Evolutionary conservation across 2,113 vertebrate genomes (phyloP), one percentile per base, ranked within the genome.

Genomic region (Ondatra zibethicus): DNA sequence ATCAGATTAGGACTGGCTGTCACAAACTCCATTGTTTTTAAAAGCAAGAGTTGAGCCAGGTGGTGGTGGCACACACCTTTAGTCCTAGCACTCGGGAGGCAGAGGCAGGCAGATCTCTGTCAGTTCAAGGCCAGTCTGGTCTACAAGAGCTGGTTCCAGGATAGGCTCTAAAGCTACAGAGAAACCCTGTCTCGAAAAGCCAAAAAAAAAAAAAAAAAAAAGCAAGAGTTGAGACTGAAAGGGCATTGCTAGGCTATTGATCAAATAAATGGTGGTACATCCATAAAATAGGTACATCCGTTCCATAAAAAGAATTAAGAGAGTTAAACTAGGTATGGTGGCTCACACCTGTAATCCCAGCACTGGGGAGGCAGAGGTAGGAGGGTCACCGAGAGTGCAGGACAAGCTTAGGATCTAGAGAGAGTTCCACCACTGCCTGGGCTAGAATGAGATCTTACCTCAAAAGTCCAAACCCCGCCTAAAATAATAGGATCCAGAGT

Each of bases 31-130:
- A 45, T 39, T 92, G 65, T 91, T 75, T 39, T 42, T 86, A 72
- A 86, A 93, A 96, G 68, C 52, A 76, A 55, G 55, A 25, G 33
- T 68, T 36, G 36, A 89, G n/a, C n/a, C n/a, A n/a, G n/a, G n/a
- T n/a, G n/a, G n/a, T n/a, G n/a, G n/a, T n/a, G n/a, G n/a, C n/a
- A n/a, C n/a, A n/a, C n/a, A n/a, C n/a, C n/a, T n/a, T n/a, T n/a
- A n/a, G n/a, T n/a, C n/a, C n/a, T n/a, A n/a, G n/a, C n/a, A n/a
- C n/a, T n/a, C n/a, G n/a, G n/a, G n/a, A n/a, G n/a, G n/a, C n/a
- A n/a, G n/a, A n/a, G n/a, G n/a, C n/a, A n/a, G n/a, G n/a, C n/a
- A n/a, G n/a, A n/a, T n/a, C n/a, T n/a, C n/a, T n/a, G n/a, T n/a
- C n/a, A n/a, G n/a, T n/a, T n/a, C n/a, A n/a, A n/a, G n/a, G n/a